These are phyloP conservation scores for Pteronura brasiliensis DNA, from an alignment of 2,113 vertebrate genomes.

Conservation along the genomic window DNA sequence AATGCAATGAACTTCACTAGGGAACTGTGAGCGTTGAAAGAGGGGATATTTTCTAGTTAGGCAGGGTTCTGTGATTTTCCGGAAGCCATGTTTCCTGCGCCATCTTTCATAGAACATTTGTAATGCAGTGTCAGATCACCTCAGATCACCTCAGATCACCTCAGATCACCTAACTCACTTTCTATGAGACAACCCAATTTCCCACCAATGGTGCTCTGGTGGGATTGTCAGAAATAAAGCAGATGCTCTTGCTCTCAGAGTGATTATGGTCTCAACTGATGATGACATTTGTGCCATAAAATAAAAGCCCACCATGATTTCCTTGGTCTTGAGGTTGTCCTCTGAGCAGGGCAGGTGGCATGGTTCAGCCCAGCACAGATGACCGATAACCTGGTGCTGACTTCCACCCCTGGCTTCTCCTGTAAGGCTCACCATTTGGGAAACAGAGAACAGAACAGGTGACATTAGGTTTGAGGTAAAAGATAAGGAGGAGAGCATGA, in stretches of 20 bases:
- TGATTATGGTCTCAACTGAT: neutral
- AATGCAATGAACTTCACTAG: neutral
- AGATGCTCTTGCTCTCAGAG: neutral
- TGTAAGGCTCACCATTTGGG: neutral
- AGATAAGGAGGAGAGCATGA: neutral
- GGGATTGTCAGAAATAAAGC: neutral
- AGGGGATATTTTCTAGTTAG: neutral
- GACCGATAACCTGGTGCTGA: neutral
- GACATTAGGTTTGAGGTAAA: neutral
- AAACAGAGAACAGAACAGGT: neutral
- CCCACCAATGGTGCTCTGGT: neutral
- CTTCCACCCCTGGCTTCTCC: neutral
- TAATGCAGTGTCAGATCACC: neutral
- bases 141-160: too few relatives aligned
- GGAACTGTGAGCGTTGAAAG: neutral
- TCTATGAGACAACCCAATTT: too few relatives aligned
- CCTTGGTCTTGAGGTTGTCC: neutral
- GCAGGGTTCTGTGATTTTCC: neutral
- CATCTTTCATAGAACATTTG: neutral
- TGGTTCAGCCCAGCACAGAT: neutral
- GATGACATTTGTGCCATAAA: neutral
- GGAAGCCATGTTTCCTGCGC: neutral
- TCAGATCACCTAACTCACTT: neutral
- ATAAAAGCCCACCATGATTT: neutral
- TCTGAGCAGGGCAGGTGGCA: neutral